Base-by-base conservation (phyloP, 2,797 vertebrate genomes). In the Danio jaintianensis region DNA sequence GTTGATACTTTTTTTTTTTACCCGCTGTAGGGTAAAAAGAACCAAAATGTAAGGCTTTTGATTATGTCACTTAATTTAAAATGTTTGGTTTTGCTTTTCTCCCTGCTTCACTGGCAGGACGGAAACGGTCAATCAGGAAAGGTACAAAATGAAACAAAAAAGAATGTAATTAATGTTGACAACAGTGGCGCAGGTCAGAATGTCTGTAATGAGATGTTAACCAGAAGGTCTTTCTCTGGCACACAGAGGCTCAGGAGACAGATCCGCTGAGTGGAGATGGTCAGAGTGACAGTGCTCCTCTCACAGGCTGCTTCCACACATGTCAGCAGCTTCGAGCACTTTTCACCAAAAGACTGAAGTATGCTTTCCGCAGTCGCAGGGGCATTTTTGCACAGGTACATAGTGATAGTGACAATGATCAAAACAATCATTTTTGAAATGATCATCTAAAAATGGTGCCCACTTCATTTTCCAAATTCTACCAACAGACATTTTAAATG, bases 261-360 rank as follows among this genome's bases (percentile, higher is more conserved):
- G 95, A 95, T 59, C 90, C 89, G 42, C 89, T 96, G 78, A 92
- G 79, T 0, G 92, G 89, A 62, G 84, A 88, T 0, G 86, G 86
- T 7, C 83, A 16, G n/a, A 78, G 74, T 3, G 79, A 86, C 5
- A 7, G 86, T 5, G 9, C 76, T 45, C 90, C 82, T 2, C 67
- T 93, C 13, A 87, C 85, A 0, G 95, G 94, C 58, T 94, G 93
- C 93, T 89, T 88, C 0, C 88, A 97, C 83, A 94, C 89, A 12
- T 71, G 87, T 82, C 95, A 96, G 84, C 96, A 97, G 89, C 93
- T 98, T 74, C 89, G 90, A 1, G 96, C 96, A 0, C 94, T 98
- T 71, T 96, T 97, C 82, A 86, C 92, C 80, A 98, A 97, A 88
- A 93, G 95, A 66, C 93, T 95, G 88, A 94, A 96, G 69, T 95